Evolutionary conservation across 2,797 vertebrate genomes (phyloP).

Genomic region (Sebastes nivosus): DNA sequence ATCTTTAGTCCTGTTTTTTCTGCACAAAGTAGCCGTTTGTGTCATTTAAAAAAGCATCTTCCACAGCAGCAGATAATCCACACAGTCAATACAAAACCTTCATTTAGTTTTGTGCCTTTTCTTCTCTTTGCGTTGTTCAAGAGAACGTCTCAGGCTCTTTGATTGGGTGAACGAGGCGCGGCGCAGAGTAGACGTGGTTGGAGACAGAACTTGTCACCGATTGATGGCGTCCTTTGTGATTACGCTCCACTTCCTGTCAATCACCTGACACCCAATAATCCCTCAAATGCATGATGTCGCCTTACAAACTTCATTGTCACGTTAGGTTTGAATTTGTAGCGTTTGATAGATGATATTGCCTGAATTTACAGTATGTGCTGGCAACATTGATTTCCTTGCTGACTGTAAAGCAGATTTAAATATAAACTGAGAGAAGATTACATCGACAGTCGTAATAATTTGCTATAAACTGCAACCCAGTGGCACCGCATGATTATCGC

Average conservation of each 20-base stretch:
- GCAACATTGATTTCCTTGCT: neutral
- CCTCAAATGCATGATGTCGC: neutral
- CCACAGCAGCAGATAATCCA: neutral
- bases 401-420: conserved; percentile 22
- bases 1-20: neutral
- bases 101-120: neutral
- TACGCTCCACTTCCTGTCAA: conserved; percentile 33
- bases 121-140: neutral
- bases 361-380: neutral
- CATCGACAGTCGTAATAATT: conserved; percentile 27
- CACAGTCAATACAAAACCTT: neutral
- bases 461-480: conserved; percentile 35
- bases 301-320: neutral
- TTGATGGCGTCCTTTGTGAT: conserved; percentile 50
- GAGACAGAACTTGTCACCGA: conserved; percentile 34
- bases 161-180: conserved; percentile 24
- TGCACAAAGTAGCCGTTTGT: neutral
- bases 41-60: neutral
- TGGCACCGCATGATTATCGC: conserved; percentile 38
- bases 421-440: conserved; percentile 11
- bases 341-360: neutral
- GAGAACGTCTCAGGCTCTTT: neutral
- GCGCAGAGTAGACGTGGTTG: neutral
- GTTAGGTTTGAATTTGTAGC: neutral
- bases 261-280: conserved; percentile 52